Base-by-base conservation (phyloP, 92 coral and sea anemone species). In the Metridium senile region DNA sequence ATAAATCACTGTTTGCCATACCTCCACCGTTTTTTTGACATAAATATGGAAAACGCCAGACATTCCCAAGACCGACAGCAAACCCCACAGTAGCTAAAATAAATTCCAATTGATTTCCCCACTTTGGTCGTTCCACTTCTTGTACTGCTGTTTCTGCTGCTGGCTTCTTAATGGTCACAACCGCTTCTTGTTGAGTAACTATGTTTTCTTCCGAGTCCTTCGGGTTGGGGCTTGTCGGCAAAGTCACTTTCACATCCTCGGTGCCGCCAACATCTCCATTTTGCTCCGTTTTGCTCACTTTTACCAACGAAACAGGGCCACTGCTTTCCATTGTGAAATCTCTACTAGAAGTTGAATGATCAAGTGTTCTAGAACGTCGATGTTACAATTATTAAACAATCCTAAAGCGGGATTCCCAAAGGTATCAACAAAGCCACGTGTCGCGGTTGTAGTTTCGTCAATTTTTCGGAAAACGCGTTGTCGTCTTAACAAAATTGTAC, bases 11-110 rank as follows among this genome's bases (percentile, higher is more conserved):
- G 22, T 23, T 27, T 27, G 13, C 56, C 66, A 62, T 91, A 91
- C 97, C 97, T 91, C 97, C 97, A 22, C 97, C 97, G 78, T 78
- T 91, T 74, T 91, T 91, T 85, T 91, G 97, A 35, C 93, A 89
- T 52, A 91, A 89, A 79, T 88, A 91, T 0, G 97, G 97, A 73
- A 91, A 91, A 61, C 97, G 84, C 97, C 97, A 91, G n/a, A 91
- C 93, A 67, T 91, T 91, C 61, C 97, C 97, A 9, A 91, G 88
- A n/a, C 97, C 97, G 61, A 91, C 97, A 0, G 97, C 97, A 65
- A 91, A 91, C 17, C 97, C 97, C n/a, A 91, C 76, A 0, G 97
- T 85, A 43, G 97, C 97, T 58, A 88, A 72, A 31, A 91, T 86
- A 33, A 88, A 91, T 70, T 91, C 88, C 11, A 91, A 21, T 58